These are phyloP conservation scores for Solenopsis fugax DNA, from an alignment of 1,140 invertebrate species.

Conservation along the genomic window DNA sequence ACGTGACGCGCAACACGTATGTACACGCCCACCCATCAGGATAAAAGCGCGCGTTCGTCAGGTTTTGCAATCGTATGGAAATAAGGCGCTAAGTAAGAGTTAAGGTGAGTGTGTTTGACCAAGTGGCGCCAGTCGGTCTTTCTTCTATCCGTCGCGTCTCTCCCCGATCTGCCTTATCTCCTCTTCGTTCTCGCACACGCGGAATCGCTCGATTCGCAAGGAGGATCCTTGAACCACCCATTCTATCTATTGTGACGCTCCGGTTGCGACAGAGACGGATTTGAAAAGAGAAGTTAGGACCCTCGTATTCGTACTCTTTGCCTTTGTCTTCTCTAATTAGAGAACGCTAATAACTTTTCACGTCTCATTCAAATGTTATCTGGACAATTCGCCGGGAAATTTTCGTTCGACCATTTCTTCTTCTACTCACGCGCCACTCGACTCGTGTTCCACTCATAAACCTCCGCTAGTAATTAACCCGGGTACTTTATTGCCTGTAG, in stretches of 20 bases:
- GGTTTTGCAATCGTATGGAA: slow-evolving; percentile 81
- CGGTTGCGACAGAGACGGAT: background rate
- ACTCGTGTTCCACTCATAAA: slow-evolving; percentile 38
- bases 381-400: background rate
- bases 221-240: background rate
- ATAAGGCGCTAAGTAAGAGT: slow-evolving; percentile 81
- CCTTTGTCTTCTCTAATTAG: background rate
- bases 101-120: slow-evolving; percentile 76
- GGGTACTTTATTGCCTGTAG: slow-evolving; percentile 36
- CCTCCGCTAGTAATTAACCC: slow-evolving; percentile 45
- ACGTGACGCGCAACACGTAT: slow-evolving; percentile 32
- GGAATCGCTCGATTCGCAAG: slow-evolving; percentile 38
- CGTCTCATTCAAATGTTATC: slow-evolving; percentile 33
- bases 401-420: slow-evolving; percentile 23
- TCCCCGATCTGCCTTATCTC: background rate
- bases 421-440: background rate
- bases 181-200: background rate
- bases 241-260: background rate
- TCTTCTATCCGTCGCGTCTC: slow-evolving; percentile 51
- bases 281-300: background rate
- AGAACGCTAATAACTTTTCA: slow-evolving; percentile 29
- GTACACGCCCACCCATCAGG: slow-evolving; percentile 50
- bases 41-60: slow-evolving; percentile 70
- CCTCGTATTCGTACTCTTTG: background rate
- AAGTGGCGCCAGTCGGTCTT: slow-evolving; percentile 76